Conservation (phyloP, 2,797 vertebrate genomes). For the Margarornis squamiger region DNA sequence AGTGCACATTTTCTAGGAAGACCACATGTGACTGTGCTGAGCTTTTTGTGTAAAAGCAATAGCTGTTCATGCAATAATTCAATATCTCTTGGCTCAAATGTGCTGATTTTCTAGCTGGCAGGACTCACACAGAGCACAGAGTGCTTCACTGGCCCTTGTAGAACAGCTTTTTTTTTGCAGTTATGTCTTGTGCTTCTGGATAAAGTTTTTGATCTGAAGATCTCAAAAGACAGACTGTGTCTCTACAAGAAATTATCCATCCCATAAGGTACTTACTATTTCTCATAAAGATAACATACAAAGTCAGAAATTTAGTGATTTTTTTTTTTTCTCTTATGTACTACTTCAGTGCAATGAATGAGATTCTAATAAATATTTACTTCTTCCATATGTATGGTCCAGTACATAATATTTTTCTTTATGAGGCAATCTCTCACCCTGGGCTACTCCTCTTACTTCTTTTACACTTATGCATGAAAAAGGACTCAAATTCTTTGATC, state of each 20-base stretch:
- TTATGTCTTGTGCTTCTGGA: background rate
- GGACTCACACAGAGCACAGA: background rate
- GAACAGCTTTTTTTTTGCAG: background rate
- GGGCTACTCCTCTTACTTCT: background rate
- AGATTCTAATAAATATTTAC: background rate
- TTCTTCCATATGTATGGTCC: background rate
- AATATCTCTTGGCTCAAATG: background rate
- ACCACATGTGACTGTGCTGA: background rate
- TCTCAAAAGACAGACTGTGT: background rate
- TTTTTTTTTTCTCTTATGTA: background rate
- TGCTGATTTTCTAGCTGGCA: background rate
- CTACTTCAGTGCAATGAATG: background rate
- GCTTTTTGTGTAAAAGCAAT: background rate
- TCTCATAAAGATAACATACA: background rate
- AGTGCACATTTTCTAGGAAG: background rate
- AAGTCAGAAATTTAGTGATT: accelerated
- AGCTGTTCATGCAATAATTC: background rate
- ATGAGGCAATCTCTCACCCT: background rate
- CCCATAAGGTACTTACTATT: background rate
- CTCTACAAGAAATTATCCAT: background rate
- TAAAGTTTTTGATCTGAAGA: background rate
- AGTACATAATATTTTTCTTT: background rate
- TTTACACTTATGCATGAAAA: background rate
- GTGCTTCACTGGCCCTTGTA: background rate
- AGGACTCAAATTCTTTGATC: background rate